Evolutionary conservation across 2,113 vertebrate species (phyloP), one percentile per base, ranked within the genome.

Genomic region (Anas platyrhynchos): DNA sequence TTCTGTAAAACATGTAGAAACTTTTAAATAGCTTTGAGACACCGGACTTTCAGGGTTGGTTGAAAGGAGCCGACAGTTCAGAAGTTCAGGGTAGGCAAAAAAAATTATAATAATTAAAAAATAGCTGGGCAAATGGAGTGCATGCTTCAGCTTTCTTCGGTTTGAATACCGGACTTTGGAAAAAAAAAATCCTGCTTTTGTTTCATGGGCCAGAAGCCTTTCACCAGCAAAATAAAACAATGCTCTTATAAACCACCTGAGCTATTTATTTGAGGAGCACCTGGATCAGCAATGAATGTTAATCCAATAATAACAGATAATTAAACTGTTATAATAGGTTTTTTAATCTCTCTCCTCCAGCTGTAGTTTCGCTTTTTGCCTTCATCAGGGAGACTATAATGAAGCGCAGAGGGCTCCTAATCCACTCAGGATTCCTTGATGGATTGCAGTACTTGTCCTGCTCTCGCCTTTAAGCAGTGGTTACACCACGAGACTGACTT

Each of bases 301-400:
- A 89, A 94, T 95, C 90, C 74, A 71, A 26, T 78, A 90, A 93
- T 86, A 89, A 85, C 34, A 90, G 80, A 61, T 89, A 96, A 95
- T 96, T 91, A 94, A 94, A 54, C 65, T 25, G 36, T 62, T 92
- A 50, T 26, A 89, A 83, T 89, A 43, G 31, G 7, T 8, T 11
- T 50, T 93, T 92, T 76, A 95, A 94, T 96, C 84, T 83, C 69
- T 69, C 36, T 91, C 89, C 38, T 90, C 75, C 89, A 96, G 89
- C 71, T 95, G 73, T 84, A 83, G 74, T 88, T 95, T 85, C 0
- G 4, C 54, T 79, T 82, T 86, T 92, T 91, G 41, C 69, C 44
- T 95, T 95, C 77, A 84, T 93, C 32, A 14, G 79, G 66, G 82
- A 88, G 44, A 86, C 86, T 86, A 93, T 91, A 90, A 83, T 78